phyloP scores from a whole-genome alignment of 2,113 vertebrate genomes.

The Circaetus cinerascens region DNA sequence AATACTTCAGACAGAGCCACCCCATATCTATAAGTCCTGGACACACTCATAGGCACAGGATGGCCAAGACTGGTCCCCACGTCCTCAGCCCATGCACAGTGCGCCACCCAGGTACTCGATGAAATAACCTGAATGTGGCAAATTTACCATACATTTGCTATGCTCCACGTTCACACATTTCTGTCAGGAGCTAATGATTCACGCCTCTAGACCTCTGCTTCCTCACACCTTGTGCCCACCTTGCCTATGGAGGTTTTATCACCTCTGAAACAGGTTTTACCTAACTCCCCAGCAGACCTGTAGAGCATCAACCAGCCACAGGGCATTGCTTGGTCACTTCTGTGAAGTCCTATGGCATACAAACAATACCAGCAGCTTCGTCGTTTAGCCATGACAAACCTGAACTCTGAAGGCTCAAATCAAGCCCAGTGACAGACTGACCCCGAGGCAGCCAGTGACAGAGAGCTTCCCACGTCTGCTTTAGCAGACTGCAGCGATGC shows the following conservation, averaged over 20 bases:
- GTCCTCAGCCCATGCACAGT: not conserved
- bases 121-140: not conserved
- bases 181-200: not conserved
- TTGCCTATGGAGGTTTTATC: not conserved
- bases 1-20: not conserved
- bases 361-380: not conserved
- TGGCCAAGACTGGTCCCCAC: not conserved
- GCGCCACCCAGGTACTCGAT: not conserved
- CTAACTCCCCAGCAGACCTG: not conserved
- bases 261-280: not conserved
- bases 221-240: not conserved
- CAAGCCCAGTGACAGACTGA: not conserved
- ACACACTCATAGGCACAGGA: not conserved
- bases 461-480: not conserved
- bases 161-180: not conserved
- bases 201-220: not conserved
- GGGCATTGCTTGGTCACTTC: not conserved
- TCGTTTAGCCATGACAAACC: not conserved
- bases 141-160: not conserved
- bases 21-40: fast-evolving
- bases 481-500: not conserved
- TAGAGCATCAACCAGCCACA: not conserved
- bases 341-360: not conserved
- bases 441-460: not conserved
- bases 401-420: not conserved